Evolutionary conservation across 1,140 invertebrate species (phyloP), one percentile per base, ranked within the genome.

Genomic region (Aphelinus atriplicis): DNA sequence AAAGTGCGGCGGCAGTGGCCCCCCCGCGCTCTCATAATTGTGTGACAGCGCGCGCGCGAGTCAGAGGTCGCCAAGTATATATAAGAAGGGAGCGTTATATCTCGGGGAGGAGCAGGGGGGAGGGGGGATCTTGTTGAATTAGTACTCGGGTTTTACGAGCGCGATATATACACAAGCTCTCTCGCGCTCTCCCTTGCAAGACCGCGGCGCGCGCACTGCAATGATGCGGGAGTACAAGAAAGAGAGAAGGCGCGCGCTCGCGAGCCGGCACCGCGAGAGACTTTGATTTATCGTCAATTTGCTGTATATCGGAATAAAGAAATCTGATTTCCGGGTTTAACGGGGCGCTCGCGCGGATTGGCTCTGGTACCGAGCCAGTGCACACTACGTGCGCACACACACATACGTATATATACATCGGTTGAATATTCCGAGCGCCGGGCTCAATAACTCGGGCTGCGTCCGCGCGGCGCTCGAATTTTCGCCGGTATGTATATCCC

Each of bases 271-370:
- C 9, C 9, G 67, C 62, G 66, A 69, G 55, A 43, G 42, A 71
- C 63, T 26, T 63, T 76, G 75, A 76, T 76, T 76, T 76, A 76
- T 76, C 69, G 58, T 67, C 69, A 76, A 76, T 76, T 76, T 76
- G 60, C 64, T 64, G 63, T 76, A 26, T 26, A 76, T 76, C 69
- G 64, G 63, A 71, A 66, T 72, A 72, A 76, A 71, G 63, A 76
- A 76, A 71, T 76, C 69, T 71, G 63, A 76, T 76, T 71, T 76
- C 62, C 73, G 68, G 62, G 73, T 75, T 70, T 57, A 70, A 70
- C 73, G 60, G 73, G 50, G 62, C 53, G 50, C 63, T 65, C 61
- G 3, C 58, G 45, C 47, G 58, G 53, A 63, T 74, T 74, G 61
- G 9, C 61, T 57, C 57, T 64, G 61, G 66, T 58, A 64, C 67